Conservation (phyloP, 2,888 invertebrate species). For the Napeogenes sylphis region DNA sequence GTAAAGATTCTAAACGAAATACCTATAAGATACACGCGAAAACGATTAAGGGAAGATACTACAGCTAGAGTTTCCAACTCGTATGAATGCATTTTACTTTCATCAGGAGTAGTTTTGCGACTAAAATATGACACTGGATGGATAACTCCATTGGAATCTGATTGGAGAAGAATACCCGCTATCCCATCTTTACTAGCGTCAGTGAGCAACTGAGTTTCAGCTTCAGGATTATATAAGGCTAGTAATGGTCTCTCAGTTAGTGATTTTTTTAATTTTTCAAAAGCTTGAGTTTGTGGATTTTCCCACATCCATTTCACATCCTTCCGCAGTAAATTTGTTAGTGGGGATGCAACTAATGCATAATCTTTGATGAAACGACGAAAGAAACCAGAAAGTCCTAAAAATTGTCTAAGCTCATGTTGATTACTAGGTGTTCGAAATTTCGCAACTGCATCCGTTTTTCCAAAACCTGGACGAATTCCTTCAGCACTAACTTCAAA, state of each 20-base stretch:
- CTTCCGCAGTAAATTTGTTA: constrained; percentile 26
- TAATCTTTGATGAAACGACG: constrained; percentile 19
- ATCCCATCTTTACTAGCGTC: no score
- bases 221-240: no score
- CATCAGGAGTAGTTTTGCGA: constrained; percentile 17
- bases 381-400: constrained; percentile 1
- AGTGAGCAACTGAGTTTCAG: no score
- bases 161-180: no score
- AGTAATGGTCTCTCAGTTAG: no score
- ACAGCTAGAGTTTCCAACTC: constrained; percentile 31
- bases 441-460: constrained; percentile 31
- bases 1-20: constrained; percentile 28
- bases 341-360: no score
- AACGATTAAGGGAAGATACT: constrained; percentile 26
- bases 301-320: constrained; percentile 20
- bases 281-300: constrained; percentile 16
- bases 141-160: no score
- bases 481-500: constrained; percentile 32
- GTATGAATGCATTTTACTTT: constrained; percentile 19
- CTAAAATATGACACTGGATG: constrained; percentile 26
- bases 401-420: constrained; percentile 27
- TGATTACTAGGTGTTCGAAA: constrained; percentile 32
- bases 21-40: constrained; percentile 30
- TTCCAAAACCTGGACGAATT: constrained; percentile 33
- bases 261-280: constrained; percentile 1